A percentile compares a stretch with the other conserved stretches of the same genome.
Evolutionary conservation across 2,888 invertebrate genomes (phyloP).

Genomic region (Microctonus brassicae): DNA sequence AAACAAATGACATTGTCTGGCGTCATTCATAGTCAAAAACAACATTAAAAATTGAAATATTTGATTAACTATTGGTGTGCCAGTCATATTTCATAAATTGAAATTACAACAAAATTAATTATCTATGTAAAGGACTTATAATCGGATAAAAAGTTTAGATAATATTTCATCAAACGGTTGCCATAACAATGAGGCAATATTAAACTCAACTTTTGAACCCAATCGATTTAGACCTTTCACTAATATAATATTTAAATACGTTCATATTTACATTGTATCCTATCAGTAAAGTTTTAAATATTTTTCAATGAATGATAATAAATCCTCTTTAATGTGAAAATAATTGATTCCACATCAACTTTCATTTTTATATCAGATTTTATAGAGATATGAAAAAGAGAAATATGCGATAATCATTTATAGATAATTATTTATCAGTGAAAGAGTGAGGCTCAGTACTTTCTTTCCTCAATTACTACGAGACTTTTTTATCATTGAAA

Average conservation of each 20-base stretch:
- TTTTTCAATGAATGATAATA: background rate
- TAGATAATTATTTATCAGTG: background rate
- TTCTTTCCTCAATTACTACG: background rate
- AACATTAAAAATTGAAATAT: background rate
- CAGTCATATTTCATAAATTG: too few species aligned
- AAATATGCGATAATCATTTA: background rate
- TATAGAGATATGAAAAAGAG: background rate
- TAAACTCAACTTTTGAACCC: background rate
- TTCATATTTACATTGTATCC: too few species aligned
- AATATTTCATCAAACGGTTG: conserved; percentile 9
- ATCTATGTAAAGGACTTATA: too few species aligned
- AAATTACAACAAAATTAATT: too few species aligned
- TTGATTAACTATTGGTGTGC: too few species aligned
- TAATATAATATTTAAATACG: background rate
- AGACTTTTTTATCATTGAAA: background rate
- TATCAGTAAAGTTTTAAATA: background rate
- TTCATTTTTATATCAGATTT: too few species aligned
- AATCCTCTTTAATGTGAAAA: too few species aligned
- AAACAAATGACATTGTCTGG: background rate
- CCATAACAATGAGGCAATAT: background rate
- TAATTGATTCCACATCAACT: too few species aligned
- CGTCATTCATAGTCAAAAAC: background rate
- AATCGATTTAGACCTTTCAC: conserved; percentile 18
- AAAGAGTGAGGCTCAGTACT: background rate
- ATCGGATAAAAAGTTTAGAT: background rate